Evolutionary conservation across 2,797 vertebrate genomes (phyloP).

Genomic region (Argentina silus): DNA sequence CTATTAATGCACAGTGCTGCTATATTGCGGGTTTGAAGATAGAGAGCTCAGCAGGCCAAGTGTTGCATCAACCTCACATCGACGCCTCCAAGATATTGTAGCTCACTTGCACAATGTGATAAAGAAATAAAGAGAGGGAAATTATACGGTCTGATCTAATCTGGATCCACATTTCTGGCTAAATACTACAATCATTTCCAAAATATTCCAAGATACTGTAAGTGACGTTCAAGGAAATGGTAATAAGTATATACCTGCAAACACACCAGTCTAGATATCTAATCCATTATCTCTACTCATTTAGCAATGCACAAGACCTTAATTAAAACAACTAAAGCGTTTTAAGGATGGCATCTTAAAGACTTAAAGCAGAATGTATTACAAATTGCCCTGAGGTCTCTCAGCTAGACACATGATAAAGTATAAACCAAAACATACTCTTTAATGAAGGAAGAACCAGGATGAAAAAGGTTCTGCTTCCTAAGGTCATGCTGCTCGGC

Average conservation of each 20-base stretch:
- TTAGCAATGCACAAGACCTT: background rate
- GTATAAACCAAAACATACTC: background rate
- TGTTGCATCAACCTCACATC: conserved; percentile 72
- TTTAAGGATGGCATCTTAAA: background rate
- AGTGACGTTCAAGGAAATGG: background rate
- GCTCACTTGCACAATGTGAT: conserved; percentile 53
- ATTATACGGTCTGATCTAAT: background rate
- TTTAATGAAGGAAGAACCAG: conserved; percentile 4
- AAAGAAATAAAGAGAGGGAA: conserved; percentile 28
- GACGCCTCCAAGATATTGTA: conserved; percentile 62
- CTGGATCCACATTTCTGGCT: background rate
- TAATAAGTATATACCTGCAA: background rate
- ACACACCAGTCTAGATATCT: background rate
- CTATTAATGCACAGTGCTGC: conserved; percentile 56
- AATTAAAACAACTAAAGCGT: background rate
- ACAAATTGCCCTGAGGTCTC: background rate
- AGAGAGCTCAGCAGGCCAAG: conserved; percentile 52
- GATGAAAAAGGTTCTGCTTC: background rate
- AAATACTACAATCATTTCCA: background rate
- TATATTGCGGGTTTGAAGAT: conserved; percentile 57
- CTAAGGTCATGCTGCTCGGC: conserved; percentile 4
- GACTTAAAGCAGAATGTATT: conserved; percentile 4
- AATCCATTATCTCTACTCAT: background rate
- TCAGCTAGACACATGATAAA: background rate
- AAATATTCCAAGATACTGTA: background rate